These are phyloP conservation scores for Catamblyrhynchus diadema DNA, from an alignment of 2,797 vertebrate genomes.

Conservation along the genomic window DNA sequence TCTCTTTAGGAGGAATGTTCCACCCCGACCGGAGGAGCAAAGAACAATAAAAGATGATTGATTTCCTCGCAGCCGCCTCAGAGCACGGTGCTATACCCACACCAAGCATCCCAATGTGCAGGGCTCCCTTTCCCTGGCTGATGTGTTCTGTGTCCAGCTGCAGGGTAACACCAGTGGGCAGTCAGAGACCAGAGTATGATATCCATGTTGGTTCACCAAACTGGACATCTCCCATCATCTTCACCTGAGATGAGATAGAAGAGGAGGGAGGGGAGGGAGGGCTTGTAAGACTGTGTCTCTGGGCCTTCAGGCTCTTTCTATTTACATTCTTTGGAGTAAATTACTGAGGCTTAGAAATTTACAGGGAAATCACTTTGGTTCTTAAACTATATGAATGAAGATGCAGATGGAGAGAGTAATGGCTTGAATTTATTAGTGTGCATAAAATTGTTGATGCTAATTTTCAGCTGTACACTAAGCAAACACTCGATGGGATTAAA, in stretches of 20 bases:
- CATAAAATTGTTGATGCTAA: conserved; percentile 65
- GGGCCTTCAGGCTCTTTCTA: conserved; percentile 53
- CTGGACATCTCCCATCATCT: accelerated
- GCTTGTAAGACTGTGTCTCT: neutral
- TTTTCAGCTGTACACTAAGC: conserved; percentile 65
- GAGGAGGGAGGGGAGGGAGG: neutral
- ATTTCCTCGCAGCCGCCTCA: neutral
- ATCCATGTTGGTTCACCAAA: accelerated
- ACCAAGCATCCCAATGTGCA: neutral
- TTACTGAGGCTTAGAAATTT: conserved; percentile 44
- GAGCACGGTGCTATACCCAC: neutral
- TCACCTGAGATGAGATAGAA: neutral
- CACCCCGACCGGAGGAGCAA: neutral
- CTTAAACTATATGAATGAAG: conserved; percentile 63
- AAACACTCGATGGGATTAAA: conserved; percentile 50
- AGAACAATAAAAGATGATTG: conserved; percentile 53
- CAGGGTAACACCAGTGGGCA: neutral
- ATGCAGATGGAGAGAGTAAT: conserved; percentile 68
- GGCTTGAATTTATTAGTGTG: conserved; percentile 65
- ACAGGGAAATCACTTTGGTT: conserved; percentile 54
- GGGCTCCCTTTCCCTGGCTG: neutral
- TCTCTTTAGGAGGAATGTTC: conserved; percentile 67
- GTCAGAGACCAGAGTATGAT: accelerated
- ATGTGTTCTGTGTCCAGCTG: accelerated
- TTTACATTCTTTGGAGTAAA: conserved; percentile 51